Conservation (phyloP, 2,888 invertebrate species). For the Craniophora ligustri region DNA sequence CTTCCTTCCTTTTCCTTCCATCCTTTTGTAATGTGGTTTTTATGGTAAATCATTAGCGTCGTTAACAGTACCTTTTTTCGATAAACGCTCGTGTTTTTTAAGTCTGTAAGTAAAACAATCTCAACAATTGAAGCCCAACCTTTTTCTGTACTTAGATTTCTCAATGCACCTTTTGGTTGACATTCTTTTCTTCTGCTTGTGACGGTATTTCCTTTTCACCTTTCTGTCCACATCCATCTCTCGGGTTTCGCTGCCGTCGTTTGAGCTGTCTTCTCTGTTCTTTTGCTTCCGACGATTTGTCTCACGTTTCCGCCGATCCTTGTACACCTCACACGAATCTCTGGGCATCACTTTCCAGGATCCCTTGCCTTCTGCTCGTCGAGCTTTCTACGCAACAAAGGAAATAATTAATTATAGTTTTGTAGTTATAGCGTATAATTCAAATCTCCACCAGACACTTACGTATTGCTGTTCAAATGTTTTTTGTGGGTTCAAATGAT, state of each 20-base stretch:
- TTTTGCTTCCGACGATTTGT: slow-evolving; percentile 20
- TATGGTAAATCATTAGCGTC: too few species aligned
- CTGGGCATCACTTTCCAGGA: slow-evolving; percentile 73
- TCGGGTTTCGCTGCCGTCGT: slow-evolving; percentile 13
- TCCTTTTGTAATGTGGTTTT: too few species aligned
- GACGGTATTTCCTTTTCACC: slow-evolving; percentile 21
- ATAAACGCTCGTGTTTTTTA: too few species aligned
- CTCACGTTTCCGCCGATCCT: slow-evolving; percentile 57
- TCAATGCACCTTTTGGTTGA: background rate
- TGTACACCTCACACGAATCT: slow-evolving; percentile 75
- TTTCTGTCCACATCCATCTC: slow-evolving; percentile 14
- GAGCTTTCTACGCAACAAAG: slow-evolving; percentile 55
- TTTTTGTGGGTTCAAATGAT: too few species aligned
- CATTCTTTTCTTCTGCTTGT: slow-evolving; percentile 18
- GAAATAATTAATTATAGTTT: background rate
- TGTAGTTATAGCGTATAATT: too few species aligned
- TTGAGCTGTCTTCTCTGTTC: slow-evolving; percentile 15
- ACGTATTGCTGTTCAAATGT: too few species aligned
- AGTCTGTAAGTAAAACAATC: background rate
- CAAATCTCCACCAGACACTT: too few species aligned
- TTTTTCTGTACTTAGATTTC: slow-evolving; percentile 23
- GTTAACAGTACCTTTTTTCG: too few species aligned
- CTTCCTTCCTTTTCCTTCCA: too few species aligned
- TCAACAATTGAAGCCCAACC: slow-evolving; percentile 13
- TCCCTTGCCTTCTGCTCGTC: slow-evolving; percentile 46